Conservation (phyloP, 2,888 invertebrate genomes). For the Noctuana brunneofusca region DNA sequence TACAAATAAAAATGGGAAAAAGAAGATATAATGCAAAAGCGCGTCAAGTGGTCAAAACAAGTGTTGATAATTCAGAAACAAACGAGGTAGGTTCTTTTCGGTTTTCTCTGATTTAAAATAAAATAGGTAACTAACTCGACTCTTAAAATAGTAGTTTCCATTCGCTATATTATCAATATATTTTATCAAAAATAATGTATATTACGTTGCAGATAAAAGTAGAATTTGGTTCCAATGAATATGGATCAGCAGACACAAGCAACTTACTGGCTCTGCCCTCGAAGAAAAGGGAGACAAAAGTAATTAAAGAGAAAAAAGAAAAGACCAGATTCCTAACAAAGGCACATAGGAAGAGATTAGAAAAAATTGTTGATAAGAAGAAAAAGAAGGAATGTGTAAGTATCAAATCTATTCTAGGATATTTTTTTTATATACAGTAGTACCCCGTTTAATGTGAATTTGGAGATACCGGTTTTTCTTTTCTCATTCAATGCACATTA, state of each 20-base stretch:
- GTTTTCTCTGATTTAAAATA: no score
- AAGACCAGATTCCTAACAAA: slow-evolving; percentile 90
- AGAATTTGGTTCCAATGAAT: slow-evolving; percentile 83
- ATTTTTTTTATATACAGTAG: no score
- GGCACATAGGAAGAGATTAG: slow-evolving; percentile 92
- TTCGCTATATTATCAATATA: no score
- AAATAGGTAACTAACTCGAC: no score
- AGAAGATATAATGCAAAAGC: slow-evolving; percentile 90
- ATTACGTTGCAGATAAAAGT: slow-evolving; percentile 84
- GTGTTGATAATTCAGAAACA: slow-evolving; percentile 86
- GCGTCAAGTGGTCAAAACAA: slow-evolving; percentile 86
- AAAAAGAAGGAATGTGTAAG: slow-evolving; percentile 94
- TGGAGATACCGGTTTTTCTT: no score
- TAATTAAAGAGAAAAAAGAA: slow-evolving; percentile 80
- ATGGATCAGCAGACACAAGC: slow-evolving; percentile 85
- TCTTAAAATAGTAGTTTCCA: no score
- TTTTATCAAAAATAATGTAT: background rate
- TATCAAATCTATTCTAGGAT: slow-evolving; percentile 25
- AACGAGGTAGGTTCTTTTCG: slow-evolving; percentile 81
- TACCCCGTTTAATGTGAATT: no score
- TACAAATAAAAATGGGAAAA: slow-evolving; percentile 83
- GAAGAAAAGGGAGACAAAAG: slow-evolving; percentile 89
- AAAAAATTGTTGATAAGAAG: slow-evolving; percentile 94
- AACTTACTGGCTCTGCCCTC: slow-evolving; percentile 93
- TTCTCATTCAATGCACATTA: no score